Evolutionary conservation across 2,888 invertebrate species (phyloP), one percentile per base, ranked within the genome.

Genomic region (Agrotis clavis): DNA sequence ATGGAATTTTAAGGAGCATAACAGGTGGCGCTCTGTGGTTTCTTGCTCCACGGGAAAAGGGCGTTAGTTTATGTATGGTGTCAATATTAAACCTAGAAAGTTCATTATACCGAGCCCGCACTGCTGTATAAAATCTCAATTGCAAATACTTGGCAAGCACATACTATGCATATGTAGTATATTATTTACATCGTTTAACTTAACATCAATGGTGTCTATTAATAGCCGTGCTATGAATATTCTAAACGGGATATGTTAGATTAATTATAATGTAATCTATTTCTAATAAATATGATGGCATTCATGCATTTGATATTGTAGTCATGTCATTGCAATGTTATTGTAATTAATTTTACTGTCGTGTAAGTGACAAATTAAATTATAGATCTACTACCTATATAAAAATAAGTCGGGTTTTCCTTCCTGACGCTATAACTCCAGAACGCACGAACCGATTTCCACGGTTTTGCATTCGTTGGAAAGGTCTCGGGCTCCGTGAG

Each of bases 131-230:
- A 67, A 87, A 85, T 87, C 80, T 79, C 74, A 81, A 84, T 84
- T 84, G 86, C 84, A 83, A 87, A 87, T 83, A 76, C 71, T 70
- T 73, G 62, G 4, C 64, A 51, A 59, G 67, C 68, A 67, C 60
- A 57, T 77, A 65, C 61, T 71, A 70, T 70, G 80, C 77, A 75
- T 81, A 79, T 72, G 56, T 71, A 74, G 76, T 68, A 51, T 72
- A 76, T 71, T 80, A 88, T 86, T 83, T 71, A 78, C 84, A 84
- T 83, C 72, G 30, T 71, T 75, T 79, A 81, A 72, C 65, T 71
- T 61, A 68, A 13, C 61, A 67, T 74, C 73, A 74, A 59, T 63
- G 65, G 74, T 21, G 56, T 65, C 75, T 86, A 82, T 62, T 82
- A 67, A 79, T 84, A 84, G 76, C 59, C 9, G n/a, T 21, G 11